Conservation (phyloP, 2,113 vertebrate genomes). For the Bostrychus sinensis region DNA sequence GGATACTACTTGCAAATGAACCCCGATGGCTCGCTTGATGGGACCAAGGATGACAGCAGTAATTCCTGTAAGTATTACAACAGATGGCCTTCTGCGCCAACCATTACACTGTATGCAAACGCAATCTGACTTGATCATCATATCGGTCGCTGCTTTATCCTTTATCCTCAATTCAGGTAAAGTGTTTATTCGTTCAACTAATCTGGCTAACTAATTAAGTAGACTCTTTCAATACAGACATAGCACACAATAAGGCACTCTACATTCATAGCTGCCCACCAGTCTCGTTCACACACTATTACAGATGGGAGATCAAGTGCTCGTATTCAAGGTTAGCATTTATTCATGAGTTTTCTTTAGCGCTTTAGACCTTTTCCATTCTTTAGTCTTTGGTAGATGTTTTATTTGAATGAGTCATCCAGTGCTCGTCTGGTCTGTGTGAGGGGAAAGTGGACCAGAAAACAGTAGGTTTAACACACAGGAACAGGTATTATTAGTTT, state of each 20-base stretch:
- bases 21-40: slow-evolving; percentile 99
- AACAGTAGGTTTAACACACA: slow-evolving; percentile 47
- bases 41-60: slow-evolving; percentile 99
- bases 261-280: background rate
- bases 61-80: slow-evolving; percentile 89
- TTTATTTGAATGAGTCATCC: slow-evolving; percentile 26
- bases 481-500: slow-evolving; percentile 73
- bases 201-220: background rate
- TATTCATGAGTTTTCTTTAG: background rate
- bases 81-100: slow-evolving; percentile 8
- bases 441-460: slow-evolving; percentile 58
- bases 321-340: background rate
- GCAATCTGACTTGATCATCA: background rate
- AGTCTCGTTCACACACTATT: background rate
- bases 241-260: background rate
- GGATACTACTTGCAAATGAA: slow-evolving; percentile 99
- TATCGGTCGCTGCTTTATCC: background rate
- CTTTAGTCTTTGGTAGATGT: slow-evolving; percentile 15
- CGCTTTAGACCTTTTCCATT: slow-evolving; percentile 2
- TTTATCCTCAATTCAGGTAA: background rate
- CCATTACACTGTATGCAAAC: background rate
- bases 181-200: background rate
- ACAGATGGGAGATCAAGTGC: background rate
- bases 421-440: slow-evolving; percentile 24
- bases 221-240: background rate